Base-by-base conservation (phyloP, 2,113 vertebrate species). In the Cyanoramphus novaezelandiae region DNA sequence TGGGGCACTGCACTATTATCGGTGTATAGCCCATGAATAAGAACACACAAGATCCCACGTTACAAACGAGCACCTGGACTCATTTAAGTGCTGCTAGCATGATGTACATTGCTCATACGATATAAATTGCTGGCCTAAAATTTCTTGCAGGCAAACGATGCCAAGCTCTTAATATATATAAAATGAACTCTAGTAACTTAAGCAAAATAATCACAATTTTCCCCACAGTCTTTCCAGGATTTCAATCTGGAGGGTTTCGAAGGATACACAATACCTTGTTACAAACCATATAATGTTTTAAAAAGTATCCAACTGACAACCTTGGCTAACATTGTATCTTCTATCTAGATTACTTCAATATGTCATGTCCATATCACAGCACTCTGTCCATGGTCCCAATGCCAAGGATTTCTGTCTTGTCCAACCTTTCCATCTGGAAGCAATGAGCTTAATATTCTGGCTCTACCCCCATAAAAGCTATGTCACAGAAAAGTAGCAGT, bases 291-390 rank as follows among this genome's bases (percentile, higher is more conserved):
- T 98, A 98, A 98, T 95, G 97, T 98, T 98, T 98, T 97, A 71
- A 97, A 98, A 98, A 97, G 97, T 97, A 97, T 98, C 96, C 97
- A 97, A 98, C 98, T 98, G 98, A 98, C 98, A 98, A 97, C 96
- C 95, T 97, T 98, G 98, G 98, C 98, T 97, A 97, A 91, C 93
- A 93, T 92, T 94, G 94, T 97, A 98, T 98, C 98, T 98, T 98
- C 98, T 97, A 98, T 98, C 98, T 98, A 97, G 98, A 98, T 98
- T 98, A 97, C 87, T 98, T 98, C 98, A 98, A 98, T 97, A 98
- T 98, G 98, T 98, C 97, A 97, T 96, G 96, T 98, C 93, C 98
- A 6, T 97, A 98, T 98, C 97, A 72, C 97, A 97, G 97, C 93
- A 49, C 95, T 82, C 95, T 69, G 81, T 98, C 97, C 98, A 77